Evolutionary conservation across 2,888 invertebrate species (phyloP).

Genomic region (Boloria selene): DNA sequence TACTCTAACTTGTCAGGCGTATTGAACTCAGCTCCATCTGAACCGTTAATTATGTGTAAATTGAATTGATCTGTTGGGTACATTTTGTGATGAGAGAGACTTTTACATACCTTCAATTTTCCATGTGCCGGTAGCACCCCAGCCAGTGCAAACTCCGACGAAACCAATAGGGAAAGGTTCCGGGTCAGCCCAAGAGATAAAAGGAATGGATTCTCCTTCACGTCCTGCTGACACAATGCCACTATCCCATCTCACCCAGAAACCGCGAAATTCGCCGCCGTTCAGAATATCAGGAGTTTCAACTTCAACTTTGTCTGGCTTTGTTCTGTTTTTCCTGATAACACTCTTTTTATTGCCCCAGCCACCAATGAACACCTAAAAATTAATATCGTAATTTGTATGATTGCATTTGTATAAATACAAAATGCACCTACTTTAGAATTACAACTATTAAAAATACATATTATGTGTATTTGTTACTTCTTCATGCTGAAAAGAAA

Average conservation of each 20-base stretch:
- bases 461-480: too few relatives aligned
- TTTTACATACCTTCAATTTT: constrained; percentile 86
- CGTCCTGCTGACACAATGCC: constrained; percentile 87
- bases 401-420: too few relatives aligned
- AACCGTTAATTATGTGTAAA: constrained; percentile 58
- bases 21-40: constrained; percentile 80
- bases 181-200: constrained; percentile 88
- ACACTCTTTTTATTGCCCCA: constrained; percentile 94
- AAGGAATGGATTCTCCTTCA: constrained; percentile 87
- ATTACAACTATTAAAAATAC: background rate
- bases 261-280: constrained; percentile 89
- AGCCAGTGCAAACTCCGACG: constrained; percentile 92
- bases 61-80: constrained; percentile 72
- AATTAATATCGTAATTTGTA: background rate
- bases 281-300: constrained; percentile 88
- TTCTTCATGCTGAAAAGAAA: background rate
- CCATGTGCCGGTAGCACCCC: constrained; percentile 93
- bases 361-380: constrained; percentile 91
- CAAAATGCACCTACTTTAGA: background rate
- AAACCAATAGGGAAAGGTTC: constrained; percentile 87
- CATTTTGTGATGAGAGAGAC: constrained; percentile 58
- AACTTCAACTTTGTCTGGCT: constrained; percentile 88
- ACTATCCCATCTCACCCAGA: constrained; percentile 92
- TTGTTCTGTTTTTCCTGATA: constrained; percentile 88
- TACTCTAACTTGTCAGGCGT: constrained; percentile 83